Percentiles rank a stretch among this genome's conserved stretches.
Conservation (phyloP, 1,140 invertebrate genomes). For the Atta cephalotes region DNA sequence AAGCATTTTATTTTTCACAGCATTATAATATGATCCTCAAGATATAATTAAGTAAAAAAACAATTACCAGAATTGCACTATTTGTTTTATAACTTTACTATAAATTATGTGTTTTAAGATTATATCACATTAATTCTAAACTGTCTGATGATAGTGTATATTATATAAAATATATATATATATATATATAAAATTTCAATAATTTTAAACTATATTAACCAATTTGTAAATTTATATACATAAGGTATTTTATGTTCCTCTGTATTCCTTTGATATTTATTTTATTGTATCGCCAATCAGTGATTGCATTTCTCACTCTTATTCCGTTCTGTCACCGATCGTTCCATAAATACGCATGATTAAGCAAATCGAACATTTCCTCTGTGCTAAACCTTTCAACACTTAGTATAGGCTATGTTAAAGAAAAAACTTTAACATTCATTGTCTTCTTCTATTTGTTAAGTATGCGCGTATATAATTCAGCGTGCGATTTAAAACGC, state of each 20-base stretch:
- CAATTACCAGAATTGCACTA: too few relatives aligned
- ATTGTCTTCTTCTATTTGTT: background rate
- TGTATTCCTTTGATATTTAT: too few relatives aligned
- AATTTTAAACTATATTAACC: background rate
- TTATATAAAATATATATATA: too few relatives aligned
- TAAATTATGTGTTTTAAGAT: too few relatives aligned
- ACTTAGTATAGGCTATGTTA: background rate
- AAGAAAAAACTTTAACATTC: background rate
- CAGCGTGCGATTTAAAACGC: background rate
- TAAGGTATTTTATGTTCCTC: too few relatives aligned
- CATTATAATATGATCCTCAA: too few relatives aligned
- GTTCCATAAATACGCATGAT: constrained; percentile 52
- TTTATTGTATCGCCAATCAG: constrained; percentile 13
- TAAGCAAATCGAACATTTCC: constrained; percentile 65
- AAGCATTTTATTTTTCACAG: too few relatives aligned
- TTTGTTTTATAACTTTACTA: too few relatives aligned
- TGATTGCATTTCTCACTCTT: constrained; percentile 27
- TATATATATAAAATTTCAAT: background rate
- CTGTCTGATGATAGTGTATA: too few relatives aligned
- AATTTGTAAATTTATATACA: too few relatives aligned
- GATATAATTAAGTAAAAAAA: too few relatives aligned
- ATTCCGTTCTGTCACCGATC: constrained; percentile 10
- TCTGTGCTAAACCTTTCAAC: constrained; percentile 66
- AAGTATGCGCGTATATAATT: constrained; percentile 11
- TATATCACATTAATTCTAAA: too few relatives aligned